These are phyloP conservation scores for Acanthococcus lagerstroemiae DNA, from an alignment of 2,888 invertebrate genomes.

Conservation along the genomic window DNA sequence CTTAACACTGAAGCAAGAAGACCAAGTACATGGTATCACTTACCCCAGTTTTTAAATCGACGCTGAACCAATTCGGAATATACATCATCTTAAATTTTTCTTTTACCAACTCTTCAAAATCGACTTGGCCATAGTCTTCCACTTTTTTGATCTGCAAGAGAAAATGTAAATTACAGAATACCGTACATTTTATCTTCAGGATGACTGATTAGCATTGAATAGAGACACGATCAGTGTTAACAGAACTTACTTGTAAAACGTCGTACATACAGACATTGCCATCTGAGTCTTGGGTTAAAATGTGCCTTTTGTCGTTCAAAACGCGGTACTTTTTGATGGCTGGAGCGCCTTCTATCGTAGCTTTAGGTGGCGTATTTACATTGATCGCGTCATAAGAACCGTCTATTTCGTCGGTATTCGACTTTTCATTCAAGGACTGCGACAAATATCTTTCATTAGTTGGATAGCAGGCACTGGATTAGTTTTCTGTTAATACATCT, in stretches of 20 bases:
- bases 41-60: conserved; percentile 96
- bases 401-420: neutral
- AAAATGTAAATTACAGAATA: conserved; percentile 33
- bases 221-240: neutral
- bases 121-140: conserved; percentile 80
- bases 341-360: conserved; percentile 71
- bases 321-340: conserved; percentile 87
- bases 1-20: neutral
- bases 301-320: conserved; percentile 90
- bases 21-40: conserved; percentile 39
- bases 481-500: no score
- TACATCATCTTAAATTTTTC: conserved; percentile 84
- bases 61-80: conserved; percentile 98
- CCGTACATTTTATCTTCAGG: no score
- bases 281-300: conserved; percentile 90
- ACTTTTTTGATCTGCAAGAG: conserved; percentile 63
- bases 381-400: neutral
- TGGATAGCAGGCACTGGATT: no score
- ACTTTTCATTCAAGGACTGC: neutral
- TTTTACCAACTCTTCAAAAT: conserved; percentile 88
- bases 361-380: conserved; percentile 40
- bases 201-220: neutral
- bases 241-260: conserved; percentile 63
- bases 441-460: neutral
- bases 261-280: conserved; percentile 85